Evolutionary conservation across 2,113 vertebrate species (phyloP).

Genomic region (Lathamus discolor): DNA sequence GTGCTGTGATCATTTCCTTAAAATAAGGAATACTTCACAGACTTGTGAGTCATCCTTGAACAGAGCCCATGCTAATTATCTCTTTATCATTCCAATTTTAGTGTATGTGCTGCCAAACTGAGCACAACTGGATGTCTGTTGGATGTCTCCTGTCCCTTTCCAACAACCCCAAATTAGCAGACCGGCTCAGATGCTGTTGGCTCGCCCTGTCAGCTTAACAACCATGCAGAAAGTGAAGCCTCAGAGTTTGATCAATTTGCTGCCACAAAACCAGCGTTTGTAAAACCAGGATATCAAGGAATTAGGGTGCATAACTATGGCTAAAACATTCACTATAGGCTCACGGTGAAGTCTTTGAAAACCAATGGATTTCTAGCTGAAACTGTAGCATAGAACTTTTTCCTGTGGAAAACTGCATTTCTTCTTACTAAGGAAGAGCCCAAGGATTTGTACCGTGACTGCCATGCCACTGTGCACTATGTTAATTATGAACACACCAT

Average conservation of each 20-base stretch:
- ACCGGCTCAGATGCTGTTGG: not conserved
- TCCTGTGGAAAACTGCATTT: not conserved
- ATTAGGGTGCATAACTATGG: not conserved
- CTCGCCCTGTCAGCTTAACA: not conserved
- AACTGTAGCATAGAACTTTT: not conserved
- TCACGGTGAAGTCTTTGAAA: not conserved
- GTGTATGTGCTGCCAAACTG: not conserved
- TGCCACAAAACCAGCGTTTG: not conserved
- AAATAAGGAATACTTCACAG: slow-evolving; percentile 20
- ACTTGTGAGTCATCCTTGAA: slow-evolving; percentile 60
- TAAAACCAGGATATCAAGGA: not conserved
- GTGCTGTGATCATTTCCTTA: not conserved
- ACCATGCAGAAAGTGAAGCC: not conserved
- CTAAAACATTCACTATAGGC: not conserved
- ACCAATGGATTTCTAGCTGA: not conserved
- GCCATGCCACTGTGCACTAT: not conserved
- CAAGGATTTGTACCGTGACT: not conserved
- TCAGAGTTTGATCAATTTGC: not conserved
- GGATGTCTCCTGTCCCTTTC: not conserved
- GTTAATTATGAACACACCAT: not conserved
- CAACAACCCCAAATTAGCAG: not conserved
- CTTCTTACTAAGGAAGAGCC: not conserved
- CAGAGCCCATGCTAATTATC: not conserved
- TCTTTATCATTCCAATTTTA: not conserved
- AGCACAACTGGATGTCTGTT: not conserved